Evolutionary conservation across 2,797 vertebrate species (phyloP).

Genomic region (Ctenopoma kingsleyae): DNA sequence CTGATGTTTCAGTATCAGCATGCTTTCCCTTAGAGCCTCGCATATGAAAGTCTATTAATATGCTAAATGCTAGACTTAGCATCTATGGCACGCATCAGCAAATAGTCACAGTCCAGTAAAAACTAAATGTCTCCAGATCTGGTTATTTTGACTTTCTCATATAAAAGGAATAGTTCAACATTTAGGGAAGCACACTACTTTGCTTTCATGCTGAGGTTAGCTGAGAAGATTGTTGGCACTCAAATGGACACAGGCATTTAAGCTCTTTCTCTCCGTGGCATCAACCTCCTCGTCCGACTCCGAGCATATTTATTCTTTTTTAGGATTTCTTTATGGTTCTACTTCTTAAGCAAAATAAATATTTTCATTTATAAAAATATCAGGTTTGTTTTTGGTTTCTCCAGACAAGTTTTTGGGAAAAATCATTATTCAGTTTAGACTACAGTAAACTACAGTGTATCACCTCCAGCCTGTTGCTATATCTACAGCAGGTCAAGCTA

Average conservation of each 20-base stretch:
- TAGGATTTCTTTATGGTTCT: background rate
- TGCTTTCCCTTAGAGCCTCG: background rate
- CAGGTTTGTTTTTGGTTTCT: too few relatives aligned
- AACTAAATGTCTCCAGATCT: background rate
- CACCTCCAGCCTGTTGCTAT: constrained; percentile 40
- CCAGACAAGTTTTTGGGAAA: background rate
- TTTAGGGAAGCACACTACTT: background rate
- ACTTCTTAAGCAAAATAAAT: background rate
- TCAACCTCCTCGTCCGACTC: too few relatives aligned
- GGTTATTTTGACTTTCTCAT: too few relatives aligned
- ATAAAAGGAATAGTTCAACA: background rate
- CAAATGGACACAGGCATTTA: too few relatives aligned
- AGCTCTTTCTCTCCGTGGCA: too few relatives aligned
- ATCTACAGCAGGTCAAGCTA: constrained; percentile 40
- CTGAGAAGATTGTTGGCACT: background rate
- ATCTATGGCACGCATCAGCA: background rate
- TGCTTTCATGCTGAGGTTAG: background rate
- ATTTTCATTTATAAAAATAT: background rate
- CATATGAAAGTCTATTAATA: background rate
- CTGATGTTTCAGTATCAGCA: too few relatives aligned
- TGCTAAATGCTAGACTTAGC: background rate
- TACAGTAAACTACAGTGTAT: constrained; percentile 14
- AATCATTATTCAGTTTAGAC: constrained; percentile 10
- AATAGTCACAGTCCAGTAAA: background rate
- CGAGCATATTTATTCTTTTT: too few relatives aligned